Percentiles rank a stretch among this genome's conserved stretches.
These are phyloP conservation scores for Xestia c-nigrum DNA, from an alignment of 2,888 invertebrate genomes.

Conservation along the genomic window DNA sequence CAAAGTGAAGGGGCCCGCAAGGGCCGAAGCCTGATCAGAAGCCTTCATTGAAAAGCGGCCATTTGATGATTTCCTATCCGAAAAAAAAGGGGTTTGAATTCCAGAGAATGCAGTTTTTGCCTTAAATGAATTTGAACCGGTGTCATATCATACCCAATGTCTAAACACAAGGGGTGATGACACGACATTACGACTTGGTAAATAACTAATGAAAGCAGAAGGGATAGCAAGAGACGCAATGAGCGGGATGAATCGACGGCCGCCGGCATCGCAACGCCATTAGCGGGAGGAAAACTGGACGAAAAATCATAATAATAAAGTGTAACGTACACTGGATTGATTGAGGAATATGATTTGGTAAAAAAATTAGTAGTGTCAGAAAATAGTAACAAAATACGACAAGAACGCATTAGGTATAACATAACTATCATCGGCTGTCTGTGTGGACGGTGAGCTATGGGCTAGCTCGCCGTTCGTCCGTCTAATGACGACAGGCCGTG, in stretches of 20 bases:
- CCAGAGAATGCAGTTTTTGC: not conserved
- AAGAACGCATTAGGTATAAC: no score
- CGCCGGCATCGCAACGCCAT: constrained; percentile 75
- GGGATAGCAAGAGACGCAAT: constrained; percentile 72
- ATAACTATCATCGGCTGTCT: no score
- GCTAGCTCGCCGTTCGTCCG: no score
- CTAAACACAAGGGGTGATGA: constrained; percentile 44
- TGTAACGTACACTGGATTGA: constrained; percentile 68
- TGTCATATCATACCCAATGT: constrained; percentile 2
- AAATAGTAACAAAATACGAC: not conserved
- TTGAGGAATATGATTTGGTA: not conserved
- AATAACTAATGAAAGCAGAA: constrained; percentile 49
- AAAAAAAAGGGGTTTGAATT: not conserved
- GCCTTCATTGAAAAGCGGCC: no score
- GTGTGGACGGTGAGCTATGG: no score
- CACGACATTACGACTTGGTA: constrained; percentile 50
- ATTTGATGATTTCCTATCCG: no score
- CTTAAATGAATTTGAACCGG: not conserved
- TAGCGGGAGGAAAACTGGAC: constrained; percentile 80
- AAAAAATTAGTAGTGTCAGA: not conserved
- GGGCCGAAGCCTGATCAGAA: no score
- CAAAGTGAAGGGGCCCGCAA: no score
- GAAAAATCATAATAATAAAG: constrained; percentile 75
- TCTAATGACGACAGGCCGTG: no score
- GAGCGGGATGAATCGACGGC: constrained; percentile 79